Conservation (phyloP, 2,797 vertebrate species). For the Alca torda region DNA sequence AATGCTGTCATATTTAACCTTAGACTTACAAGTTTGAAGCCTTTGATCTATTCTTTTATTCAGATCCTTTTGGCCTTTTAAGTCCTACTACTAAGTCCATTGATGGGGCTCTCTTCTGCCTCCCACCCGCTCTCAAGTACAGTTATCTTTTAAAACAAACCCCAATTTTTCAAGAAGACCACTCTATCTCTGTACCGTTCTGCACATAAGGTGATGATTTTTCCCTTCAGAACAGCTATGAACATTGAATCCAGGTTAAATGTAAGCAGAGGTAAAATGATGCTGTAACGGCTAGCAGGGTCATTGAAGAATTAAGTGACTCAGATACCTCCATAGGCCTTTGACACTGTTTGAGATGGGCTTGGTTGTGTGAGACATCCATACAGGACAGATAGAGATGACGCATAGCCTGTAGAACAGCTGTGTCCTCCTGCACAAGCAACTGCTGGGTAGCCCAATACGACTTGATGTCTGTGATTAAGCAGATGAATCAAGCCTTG, state of each 20-base stretch:
- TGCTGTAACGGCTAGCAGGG: neutral
- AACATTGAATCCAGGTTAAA: neutral
- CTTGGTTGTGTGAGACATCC: neutral
- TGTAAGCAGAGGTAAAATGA: neutral
- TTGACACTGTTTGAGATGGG: neutral
- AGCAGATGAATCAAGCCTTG: neutral
- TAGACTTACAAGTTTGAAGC: neutral
- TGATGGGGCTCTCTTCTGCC: accelerated
- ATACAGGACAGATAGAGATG: neutral
- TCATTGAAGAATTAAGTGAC: neutral
- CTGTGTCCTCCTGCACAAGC: neutral
- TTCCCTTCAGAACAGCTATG: neutral
- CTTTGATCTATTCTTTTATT: neutral
- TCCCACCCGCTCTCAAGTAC: accelerated
- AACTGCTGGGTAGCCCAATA: neutral
- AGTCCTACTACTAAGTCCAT: neutral
- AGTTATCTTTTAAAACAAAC: neutral
- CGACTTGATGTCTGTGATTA: neutral
- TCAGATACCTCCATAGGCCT: neutral
- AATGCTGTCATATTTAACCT: neutral
- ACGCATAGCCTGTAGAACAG: neutral
- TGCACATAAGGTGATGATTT: neutral
- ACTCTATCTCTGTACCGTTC: neutral
- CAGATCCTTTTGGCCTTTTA: neutral
- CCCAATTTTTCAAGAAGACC: neutral